phyloP scores from a whole-genome alignment of 2,113 vertebrate genomes.

The Muscicapa adusta region DNA sequence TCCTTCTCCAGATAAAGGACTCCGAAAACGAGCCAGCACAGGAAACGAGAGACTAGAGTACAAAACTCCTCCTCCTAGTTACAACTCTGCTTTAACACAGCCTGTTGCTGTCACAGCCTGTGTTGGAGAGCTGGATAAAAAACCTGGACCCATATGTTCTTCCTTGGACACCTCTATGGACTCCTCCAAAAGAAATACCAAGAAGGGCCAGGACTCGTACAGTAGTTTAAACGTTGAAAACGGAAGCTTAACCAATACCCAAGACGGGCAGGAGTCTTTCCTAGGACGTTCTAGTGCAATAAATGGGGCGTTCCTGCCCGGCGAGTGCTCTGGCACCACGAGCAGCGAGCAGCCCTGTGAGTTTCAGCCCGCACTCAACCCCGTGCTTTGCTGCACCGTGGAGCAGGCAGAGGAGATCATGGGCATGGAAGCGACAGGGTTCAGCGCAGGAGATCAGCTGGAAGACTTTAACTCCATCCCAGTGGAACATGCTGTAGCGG shows the following conservation, averaged over 20 bases:
- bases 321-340: not conserved
- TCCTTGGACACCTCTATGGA: conserved; percentile 79
- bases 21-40: conserved; percentile 83
- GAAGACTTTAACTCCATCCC: conserved; percentile 91
- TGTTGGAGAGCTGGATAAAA: conserved; percentile 49
- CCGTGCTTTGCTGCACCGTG: conserved; percentile 80
- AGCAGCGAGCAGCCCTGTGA: not conserved
- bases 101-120: conserved; percentile 30
- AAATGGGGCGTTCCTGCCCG: conserved; percentile 60
- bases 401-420: conserved; percentile 96
- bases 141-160: conserved; percentile 67
- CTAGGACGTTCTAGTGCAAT: conserved; percentile 46
- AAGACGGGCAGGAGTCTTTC: not conserved
- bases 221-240: conserved; percentile 49
- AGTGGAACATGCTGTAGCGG: conserved; percentile 90
- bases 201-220: conserved; percentile 14
- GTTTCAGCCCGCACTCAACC: not conserved
- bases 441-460: conserved; percentile 77
- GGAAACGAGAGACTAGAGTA: conserved; percentile 82
- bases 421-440: conserved; percentile 86
- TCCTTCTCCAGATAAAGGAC: conserved; percentile 84
- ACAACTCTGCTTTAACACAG: conserved; percentile 69
- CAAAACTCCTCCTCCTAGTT: conserved; percentile 82
- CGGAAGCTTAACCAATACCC: not conserved
- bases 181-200: conserved; percentile 66